phyloP scores from a whole-genome alignment of 2,888 invertebrate species.

The Yponomeuta cagnagella region DNA sequence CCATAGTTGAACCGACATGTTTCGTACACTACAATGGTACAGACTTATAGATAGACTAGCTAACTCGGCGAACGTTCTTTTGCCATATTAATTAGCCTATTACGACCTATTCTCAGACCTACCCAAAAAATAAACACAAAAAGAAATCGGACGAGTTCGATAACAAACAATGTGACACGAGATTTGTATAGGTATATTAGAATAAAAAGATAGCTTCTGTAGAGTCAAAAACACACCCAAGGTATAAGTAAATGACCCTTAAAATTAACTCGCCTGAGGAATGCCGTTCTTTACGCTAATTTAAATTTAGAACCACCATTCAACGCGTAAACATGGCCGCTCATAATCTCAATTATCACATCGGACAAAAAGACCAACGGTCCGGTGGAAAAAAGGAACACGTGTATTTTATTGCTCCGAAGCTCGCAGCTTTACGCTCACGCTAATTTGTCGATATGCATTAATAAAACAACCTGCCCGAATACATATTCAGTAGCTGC shows the following conservation, averaged over 20 bases:
- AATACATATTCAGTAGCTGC: conserved; percentile 69
- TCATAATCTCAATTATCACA: conserved; percentile 74
- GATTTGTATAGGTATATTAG: too few species aligned
- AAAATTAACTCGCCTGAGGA: conserved; percentile 13
- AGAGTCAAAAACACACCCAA: too few species aligned
- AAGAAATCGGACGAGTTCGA: too few species aligned
- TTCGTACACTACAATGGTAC: too few species aligned
- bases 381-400: conserved; percentile 48
- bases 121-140: too few species aligned
- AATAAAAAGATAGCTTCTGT: too few species aligned
- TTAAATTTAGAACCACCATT: conserved; percentile 50
- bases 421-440: conserved; percentile 68
- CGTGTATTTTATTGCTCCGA: conserved; percentile 57
- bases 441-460: conserved; percentile 71
- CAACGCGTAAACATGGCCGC: conserved; percentile 40
- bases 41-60: too few species aligned
- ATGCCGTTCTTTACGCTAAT: conserved; percentile 43
- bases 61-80: too few species aligned
- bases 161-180: too few species aligned
- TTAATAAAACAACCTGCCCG: conserved; percentile 66
- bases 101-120: too few species aligned
- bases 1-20: too few species aligned
- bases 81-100: too few species aligned
- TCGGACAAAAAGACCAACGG: conserved; percentile 55
- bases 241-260: neutral